Percentiles rank a stretch among this genome's conserved stretches.
phyloP scores from a whole-genome alignment of 2,113 vertebrate species.

The Nothocercus nigrocapillus region DNA sequence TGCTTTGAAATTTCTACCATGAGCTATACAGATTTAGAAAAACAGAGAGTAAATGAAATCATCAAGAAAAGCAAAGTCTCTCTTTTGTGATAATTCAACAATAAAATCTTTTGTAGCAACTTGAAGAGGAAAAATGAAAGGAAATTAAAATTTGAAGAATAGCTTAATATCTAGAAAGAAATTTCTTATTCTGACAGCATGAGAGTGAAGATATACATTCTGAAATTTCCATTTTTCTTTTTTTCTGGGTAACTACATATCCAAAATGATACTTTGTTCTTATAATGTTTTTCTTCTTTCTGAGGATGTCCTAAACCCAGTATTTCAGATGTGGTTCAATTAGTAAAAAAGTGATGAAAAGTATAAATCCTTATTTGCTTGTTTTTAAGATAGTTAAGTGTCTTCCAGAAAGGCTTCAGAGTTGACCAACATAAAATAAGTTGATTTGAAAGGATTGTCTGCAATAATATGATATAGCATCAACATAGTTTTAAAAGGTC shows the following conservation, averaged over 20 bases:
- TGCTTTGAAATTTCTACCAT: neutral
- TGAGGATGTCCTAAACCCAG: neutral
- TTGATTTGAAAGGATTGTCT: neutral
- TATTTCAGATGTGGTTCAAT: neutral
- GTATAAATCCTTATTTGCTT: neutral
- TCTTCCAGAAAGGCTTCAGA: neutral
- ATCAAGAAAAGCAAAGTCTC: neutral
- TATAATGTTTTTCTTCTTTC: neutral
- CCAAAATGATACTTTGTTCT: neutral
- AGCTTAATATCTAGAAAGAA: neutral
- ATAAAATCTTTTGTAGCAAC: neutral
- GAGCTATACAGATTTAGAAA: neutral
- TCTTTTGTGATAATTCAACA: neutral
- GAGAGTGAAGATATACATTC: neutral
- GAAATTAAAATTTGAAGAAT: neutral
- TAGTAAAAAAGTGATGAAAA: neutral
- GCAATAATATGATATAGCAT: no score
- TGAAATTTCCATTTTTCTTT: neutral
- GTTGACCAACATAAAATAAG: neutral
- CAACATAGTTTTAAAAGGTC: neutral
- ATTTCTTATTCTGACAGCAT: neutral
- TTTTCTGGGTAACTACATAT: neutral
- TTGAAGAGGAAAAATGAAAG: neutral
- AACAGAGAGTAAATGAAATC: neutral
- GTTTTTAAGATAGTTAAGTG: neutral